These are phyloP conservation scores for Plebejus anna DNA, from an alignment of 2,888 invertebrate species.

Conservation along the genomic window DNA sequence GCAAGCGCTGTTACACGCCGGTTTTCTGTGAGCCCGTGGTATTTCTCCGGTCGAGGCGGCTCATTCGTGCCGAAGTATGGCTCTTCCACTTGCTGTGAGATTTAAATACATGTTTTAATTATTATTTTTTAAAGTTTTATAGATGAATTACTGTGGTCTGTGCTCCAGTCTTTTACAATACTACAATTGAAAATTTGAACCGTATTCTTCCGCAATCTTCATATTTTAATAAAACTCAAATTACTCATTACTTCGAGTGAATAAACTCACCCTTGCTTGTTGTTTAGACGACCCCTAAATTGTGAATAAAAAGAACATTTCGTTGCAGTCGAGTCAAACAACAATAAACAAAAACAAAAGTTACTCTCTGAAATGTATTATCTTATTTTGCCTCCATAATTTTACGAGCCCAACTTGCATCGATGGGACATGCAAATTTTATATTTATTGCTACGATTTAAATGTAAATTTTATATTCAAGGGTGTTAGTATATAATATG, in stretches of 20 bases:
- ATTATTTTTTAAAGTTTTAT: not conserved
- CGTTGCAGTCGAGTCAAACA: slow-evolving; percentile 30
- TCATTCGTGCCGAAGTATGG: too few species aligned
- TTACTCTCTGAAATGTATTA: slow-evolving; percentile 20
- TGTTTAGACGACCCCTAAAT: slow-evolving; percentile 43
- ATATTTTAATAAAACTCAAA: not conserved
- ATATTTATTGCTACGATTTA: slow-evolving; percentile 44
- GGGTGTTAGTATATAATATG: slow-evolving; percentile 29
- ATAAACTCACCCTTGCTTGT: not conserved
- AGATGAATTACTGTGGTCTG: not conserved
- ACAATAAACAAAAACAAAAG: slow-evolving; percentile 28
- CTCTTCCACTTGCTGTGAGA: not conserved
- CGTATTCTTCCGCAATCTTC: not conserved
- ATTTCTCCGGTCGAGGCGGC: too few species aligned
- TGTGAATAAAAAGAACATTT: slow-evolving; percentile 64
- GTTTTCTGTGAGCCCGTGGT: too few species aligned
- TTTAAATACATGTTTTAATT: not conserved
- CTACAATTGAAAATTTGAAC: not conserved
- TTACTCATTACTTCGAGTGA: slow-evolving; percentile 3
- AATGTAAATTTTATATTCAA: slow-evolving; percentile 38
- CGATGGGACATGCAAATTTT: slow-evolving; percentile 61
- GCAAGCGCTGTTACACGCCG: too few species aligned
- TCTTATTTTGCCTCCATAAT: slow-evolving; percentile 30
- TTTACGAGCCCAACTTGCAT: slow-evolving; percentile 27
- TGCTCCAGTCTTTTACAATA: not conserved